Evolutionary conservation across 2,797 vertebrate genomes (phyloP), one percentile per base, ranked within the genome.

Genomic region (Pogoniulus pusillus): DNA sequence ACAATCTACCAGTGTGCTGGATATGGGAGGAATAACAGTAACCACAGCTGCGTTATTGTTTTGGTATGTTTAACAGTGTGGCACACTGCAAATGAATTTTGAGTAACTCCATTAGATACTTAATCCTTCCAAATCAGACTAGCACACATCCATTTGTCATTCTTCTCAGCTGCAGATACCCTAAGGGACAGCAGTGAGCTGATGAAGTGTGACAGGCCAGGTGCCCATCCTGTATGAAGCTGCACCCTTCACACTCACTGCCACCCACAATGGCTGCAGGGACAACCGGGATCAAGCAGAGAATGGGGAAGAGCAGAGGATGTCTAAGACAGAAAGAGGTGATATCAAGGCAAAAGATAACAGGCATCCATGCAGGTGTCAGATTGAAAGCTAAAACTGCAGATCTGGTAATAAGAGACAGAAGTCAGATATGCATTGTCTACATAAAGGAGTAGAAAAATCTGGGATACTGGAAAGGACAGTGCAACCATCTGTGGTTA

Each of bases 251-350:
- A 14, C 39, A 75, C 30, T 26, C 8, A 1, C 26, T 15, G 20
- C 17, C 3, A 35, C 53, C 65, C 49, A 9, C 0, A 0, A 4
- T 0, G 2, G 70, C 71, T 74, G 19, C 0, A 0, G 63, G 66
- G 24, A 73, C 64, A 26, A 45, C 1, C 24, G 1, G 0, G 14
- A 73, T 17, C 59, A 30, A 7, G 32, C 13, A 9, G 10, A 64
- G 69, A 82, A 73, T 1, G 32, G 29, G 34, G 37, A 18, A 26
- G 27, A n/a, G 27, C 13, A 92, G 68, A 63, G 79, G 54, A 27
- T 51, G 41, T 62, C 20, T 55, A 39, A 64, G 35, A 41, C 32
- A 85, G 30, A 2, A 81, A 11, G 32, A 78, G 71, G n/a, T 41
- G 55, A 4, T 23, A 62, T 29, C 62, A 80, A 71, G 55, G 80